Evolutionary conservation across 1,140 invertebrate species (phyloP).

Genomic region (Macrotrachela quadricornifera): DNA sequence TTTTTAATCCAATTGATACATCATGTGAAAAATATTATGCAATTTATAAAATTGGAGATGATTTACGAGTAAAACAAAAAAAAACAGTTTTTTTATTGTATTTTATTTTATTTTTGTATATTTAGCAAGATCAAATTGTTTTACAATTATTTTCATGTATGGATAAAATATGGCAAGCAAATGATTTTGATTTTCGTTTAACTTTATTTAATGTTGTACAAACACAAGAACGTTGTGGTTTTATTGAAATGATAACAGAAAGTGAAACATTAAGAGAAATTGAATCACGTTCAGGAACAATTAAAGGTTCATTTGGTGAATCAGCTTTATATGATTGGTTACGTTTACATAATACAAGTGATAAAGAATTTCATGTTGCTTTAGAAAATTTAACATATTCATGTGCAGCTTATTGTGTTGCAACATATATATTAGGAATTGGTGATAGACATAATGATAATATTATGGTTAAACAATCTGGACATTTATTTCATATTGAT

Average conservation of each 20-base stretch:
- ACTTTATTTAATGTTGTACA: constrained; percentile 79
- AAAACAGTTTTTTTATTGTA: no score
- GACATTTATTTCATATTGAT: constrained; percentile 98
- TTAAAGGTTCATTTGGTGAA: constrained; percentile 89
- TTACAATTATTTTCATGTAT: constrained; percentile 77
- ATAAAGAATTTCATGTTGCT: constrained; percentile 67
- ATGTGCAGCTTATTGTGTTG: constrained; percentile 93
- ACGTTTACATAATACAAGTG: constrained; percentile 82
- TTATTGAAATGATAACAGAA: constrained; percentile 86
- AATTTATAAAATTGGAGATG: constrained; percentile 93
- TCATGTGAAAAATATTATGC: constrained; percentile 52
- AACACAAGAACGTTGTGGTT: constrained; percentile 68
- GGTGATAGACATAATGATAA: constrained; percentile 99
- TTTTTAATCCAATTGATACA: constrained; percentile 56
- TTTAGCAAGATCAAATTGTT: constrained; percentile 69
- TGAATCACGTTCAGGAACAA: constrained; percentile 51
- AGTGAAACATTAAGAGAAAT: constrained; percentile 92
- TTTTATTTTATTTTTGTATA: no score
- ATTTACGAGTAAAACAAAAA: constrained; percentile 49
- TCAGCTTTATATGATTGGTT: constrained; percentile 89
- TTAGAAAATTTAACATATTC: constrained; percentile 49
- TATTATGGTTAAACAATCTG: constrained; percentile 96
- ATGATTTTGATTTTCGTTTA: constrained; percentile 80
- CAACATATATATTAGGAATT: constrained; percentile 87
- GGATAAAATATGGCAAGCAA: constrained; percentile 84